Base-by-base conservation (phyloP, 2,113 vertebrate genomes). In the Atlantisia rogersi region DNA sequence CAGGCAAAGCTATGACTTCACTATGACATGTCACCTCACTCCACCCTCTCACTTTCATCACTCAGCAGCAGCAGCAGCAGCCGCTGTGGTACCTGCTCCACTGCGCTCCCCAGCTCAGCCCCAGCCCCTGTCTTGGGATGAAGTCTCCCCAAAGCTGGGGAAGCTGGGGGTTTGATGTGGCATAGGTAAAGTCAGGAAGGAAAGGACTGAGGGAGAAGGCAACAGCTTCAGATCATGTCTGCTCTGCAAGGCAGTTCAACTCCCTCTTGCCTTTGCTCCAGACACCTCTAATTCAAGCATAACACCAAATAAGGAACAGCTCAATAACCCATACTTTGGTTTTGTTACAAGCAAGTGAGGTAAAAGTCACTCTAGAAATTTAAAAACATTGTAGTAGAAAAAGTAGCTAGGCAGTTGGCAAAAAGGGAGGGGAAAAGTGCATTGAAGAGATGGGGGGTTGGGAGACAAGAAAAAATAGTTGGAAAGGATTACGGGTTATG, bases 71-170 rank as follows among this genome's bases (percentile, higher is more conserved):
- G 81, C 81, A 46, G 62, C 52, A 0, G 0, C 11, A 3, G 0
- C 50, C 4, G 4, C 37, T 19, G 3, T 10, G 35, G 24, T 17
- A n/a, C 25, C 28, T 1, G 0, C 53, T n/a, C 25, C 35, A 25
- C 12, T 6, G 7, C 5, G 11, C 20, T 9, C 26, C 9, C 2
- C 0, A 0, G 18, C 20, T 31, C 50, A 82, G 75, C 8, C 3
- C 5, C 4, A 3, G 28, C 15, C 11, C 7, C n/a, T 2, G 4
- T n/a, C 68, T 63, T 29, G 14, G 15, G 28, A 14, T 53, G 73
- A 76, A 58, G 28, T 18, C 42, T 81, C 20, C 29, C 40, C 11
- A 12, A 3, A 22, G 6, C 13, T 2, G 1, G 35, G 25, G 42
- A 67, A 71, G 17, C 4, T 3, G 1, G 53, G 58, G 59, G 12